Evolutionary conservation across 1,140 invertebrate genomes (phyloP), one percentile per base, ranked within the genome.

Genomic region (Melitaea cinxia): DNA sequence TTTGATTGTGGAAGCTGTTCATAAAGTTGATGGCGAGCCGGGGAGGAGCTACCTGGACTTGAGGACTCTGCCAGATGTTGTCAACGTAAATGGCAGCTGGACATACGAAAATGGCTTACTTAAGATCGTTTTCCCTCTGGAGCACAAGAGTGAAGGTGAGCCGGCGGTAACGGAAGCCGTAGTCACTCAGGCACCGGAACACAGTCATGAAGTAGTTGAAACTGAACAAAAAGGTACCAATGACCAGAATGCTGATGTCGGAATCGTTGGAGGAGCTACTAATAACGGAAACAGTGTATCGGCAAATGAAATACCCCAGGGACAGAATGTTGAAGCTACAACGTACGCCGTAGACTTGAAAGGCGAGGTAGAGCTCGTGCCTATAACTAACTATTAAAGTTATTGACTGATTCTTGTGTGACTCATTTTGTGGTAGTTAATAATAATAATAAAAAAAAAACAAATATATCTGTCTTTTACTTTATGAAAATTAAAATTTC

Each of bases 341-440:
- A 77, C 68, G 2, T 73, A 77, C 53, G 63, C 74, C 4, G 71
- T 73, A 12, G 68, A 71, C 35, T 23, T 74, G 26, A 73, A 72
- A 19, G 62, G 67, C 12, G 70, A 73, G 19, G 47, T 66, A 2
- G 69, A 79, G 19, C 73, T 77, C 65, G 60, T 58, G 6, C 49
- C 63, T 0, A 26, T 57, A 12, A n/a, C n/a, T n/a, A 33, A 14
- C 45, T 45, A 45, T 58, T 19, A 45, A 14, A 5, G 21, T 9
- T 47, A 23, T 47, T 23, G 23, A 47, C 21, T 12, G 10, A 21
- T 33, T 6, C n/a, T n/a, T n/a, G n/a, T n/a, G n/a, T n/a, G n/a
- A n/a, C n/a, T n/a, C n/a, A n/a, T n/a, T n/a, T n/a, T n/a, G n/a
- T n/a, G n/a, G n/a, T n/a, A n/a, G n/a, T n/a, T n/a, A n/a, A n/a